Base-by-base conservation (phyloP, 2,113 vertebrate genomes). In the Erythrocercus mccallii region DNA sequence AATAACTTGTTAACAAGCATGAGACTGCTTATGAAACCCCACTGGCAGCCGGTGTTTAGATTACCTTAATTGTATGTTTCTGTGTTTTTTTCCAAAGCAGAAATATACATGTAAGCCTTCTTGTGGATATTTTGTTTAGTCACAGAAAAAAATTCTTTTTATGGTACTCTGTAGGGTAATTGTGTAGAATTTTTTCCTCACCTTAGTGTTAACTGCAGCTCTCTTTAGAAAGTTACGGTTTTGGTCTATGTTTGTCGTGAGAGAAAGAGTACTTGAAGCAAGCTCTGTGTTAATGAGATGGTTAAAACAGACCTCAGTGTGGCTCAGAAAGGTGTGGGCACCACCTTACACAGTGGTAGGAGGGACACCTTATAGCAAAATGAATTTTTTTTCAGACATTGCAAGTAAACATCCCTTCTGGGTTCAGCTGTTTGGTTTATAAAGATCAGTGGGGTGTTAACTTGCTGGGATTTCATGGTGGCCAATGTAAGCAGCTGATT, bases 21-120 rank as follows among this genome's bases (percentile, higher is more conserved):
- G 90, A 90, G 85, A 74, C 56, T 90, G 82, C 88, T 95, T 95
- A 81, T 94, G 86, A 96, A 94, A 92, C 79, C 28, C 25, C 64
- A 60, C 88, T 37, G 20, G 74, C 91, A 94, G 84, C 62, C 70
- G 61, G 66, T 87, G 81, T 92, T 95, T 94, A 81, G 78, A 82
- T 94, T 92, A 80, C 88, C 47, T 90, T 95, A 94, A 82, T 88
- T 91, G 57, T 87, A 81, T 71, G 57, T 87, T 95, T 85, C 87
- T 82, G 25, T 58, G 14, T 76, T 92, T 92, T 86, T 84, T 68
- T 64, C 68, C 56, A 71, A 86, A 83, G 47, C 76, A 86, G 51
- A 94, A 86, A 51, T 78, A 37, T 15, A 94, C 86, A 25, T 72
- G 11, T 73, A 91, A 91, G 42, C 31, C 17, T 83, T 81, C 40